Conservation (phyloP, 2,113 vertebrate genomes). For the Mirza zaza region DNA sequence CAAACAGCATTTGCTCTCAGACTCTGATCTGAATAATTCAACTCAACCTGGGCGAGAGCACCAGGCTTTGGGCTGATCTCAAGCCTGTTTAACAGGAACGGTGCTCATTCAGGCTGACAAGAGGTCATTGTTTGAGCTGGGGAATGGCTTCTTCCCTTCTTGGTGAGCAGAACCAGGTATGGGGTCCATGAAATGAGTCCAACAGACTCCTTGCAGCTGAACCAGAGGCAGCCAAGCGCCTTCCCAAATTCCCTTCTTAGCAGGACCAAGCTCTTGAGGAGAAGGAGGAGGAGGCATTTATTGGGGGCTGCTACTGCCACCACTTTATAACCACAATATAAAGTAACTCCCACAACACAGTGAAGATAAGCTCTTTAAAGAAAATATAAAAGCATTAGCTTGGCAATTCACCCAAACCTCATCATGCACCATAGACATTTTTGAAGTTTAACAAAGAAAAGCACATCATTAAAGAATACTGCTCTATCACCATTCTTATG, state of each 20-base stretch:
- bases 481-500: conserved; percentile 90
- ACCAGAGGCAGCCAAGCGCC: conserved; percentile 47
- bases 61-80: conserved; percentile 69
- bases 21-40: conserved; percentile 67
- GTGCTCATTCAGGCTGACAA: conserved; percentile 49
- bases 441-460: conserved; percentile 91
- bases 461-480: conserved; percentile 90
- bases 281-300: conserved; percentile 52
- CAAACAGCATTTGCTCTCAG: conserved; percentile 53
- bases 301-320: conserved; percentile 78
- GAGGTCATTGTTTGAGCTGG: conserved; percentile 64
- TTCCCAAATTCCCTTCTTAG: conserved; percentile 50
- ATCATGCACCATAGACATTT: conserved; percentile 88
- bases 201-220: background rate
- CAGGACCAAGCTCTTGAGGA: conserved; percentile 58
- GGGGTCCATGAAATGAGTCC: conserved; percentile 27
- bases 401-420: conserved; percentile 88
- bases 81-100: conserved; percentile 31
- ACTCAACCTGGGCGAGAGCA: conserved; percentile 23
- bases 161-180: background rate
- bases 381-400: conserved; percentile 90
- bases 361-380: conserved; percentile 88
- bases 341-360: conserved; percentile 86
- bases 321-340: conserved; percentile 86
- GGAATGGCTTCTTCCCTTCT: conserved; percentile 44